Base-by-base conservation (phyloP, 1,140 invertebrate genomes). In the Drosophila busckii region DNA sequence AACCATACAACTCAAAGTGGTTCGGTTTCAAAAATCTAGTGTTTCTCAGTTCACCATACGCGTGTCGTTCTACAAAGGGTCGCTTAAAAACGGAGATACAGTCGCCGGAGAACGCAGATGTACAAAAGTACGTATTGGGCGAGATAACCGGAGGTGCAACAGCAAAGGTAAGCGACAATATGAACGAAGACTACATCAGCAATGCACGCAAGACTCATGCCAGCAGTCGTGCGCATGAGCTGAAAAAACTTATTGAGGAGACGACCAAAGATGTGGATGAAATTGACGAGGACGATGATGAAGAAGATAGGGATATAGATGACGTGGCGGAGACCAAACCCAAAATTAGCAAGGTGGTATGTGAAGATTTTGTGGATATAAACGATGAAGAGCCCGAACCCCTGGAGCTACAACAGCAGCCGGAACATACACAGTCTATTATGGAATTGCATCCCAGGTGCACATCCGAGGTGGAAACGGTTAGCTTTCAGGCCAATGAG, bases 231-330 rank as follows among this genome's bases (percentile, higher is more conserved):
- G 67, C 80, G 1, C 70, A 70, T 12, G 85, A 85, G 32, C 38
- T 87, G 20, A 84, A 87, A 23, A 87, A 86, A 38, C 55, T 87
- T 0, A 86, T 87, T n/a, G 84, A 87, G 29, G 85, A 87, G 37
- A 86, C 85, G 45, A 86, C 85, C 63, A 87, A 87, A 82, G 84
- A 87, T 61, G 82, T 86, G 20, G 84, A 86, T 4, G 84, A 86
- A 35, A 78, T 78, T 7, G 84, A 86, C 2, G 73, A 78, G 12
- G 53, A 58, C 2, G 73, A 78, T 7, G 84, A 86, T 3, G 73
- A 78, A 9, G 53, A 58, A 2, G 73, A 78, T n/a, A 15, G 49
- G 5, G 49, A 25, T 2, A 40, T 53, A 0, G 56, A 60, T 0
- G 75, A 82, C 2, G 73, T 69, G 1, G 26, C 58, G 1, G 84